These are phyloP conservation scores for Myocastor coypus DNA, from an alignment of 2,113 vertebrate species.

Conservation along the genomic window DNA sequence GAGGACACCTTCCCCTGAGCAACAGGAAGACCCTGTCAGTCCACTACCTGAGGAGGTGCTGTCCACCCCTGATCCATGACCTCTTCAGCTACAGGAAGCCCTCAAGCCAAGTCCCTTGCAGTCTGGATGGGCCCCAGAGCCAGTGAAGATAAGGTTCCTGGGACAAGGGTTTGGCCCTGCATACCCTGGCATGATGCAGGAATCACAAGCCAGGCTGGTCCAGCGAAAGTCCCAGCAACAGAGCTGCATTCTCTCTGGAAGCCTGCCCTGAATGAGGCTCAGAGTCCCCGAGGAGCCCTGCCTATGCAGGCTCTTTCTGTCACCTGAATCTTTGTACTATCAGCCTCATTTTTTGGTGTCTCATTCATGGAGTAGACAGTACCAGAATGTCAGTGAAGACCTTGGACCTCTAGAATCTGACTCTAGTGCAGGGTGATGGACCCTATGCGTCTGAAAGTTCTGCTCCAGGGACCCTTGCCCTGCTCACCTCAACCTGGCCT, in stretches of 20 bases:
- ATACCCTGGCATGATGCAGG: constrained; percentile 83
- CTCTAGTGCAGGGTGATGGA: not conserved
- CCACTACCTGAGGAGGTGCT: not conserved
- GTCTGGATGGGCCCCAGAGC: constrained; percentile 59
- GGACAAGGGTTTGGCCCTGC: constrained; percentile 80
- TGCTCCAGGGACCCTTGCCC: not conserved
- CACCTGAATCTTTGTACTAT: too few species aligned
- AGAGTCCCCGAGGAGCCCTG: not conserved
- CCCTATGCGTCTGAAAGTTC: not conserved
- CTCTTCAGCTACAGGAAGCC: not conserved
- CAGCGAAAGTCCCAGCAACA: constrained; percentile 78
- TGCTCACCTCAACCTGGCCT: not conserved
- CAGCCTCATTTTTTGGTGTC: too few species aligned
- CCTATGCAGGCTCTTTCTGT: too few species aligned
- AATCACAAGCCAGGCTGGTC: constrained; percentile 80
- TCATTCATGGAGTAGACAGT: not conserved
- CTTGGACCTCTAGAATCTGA: not conserved
- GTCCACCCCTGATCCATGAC: not conserved
- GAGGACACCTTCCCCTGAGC: not conserved
- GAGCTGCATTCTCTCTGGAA: accelerated
- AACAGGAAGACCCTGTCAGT: not conserved
- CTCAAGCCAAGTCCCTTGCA: not conserved
- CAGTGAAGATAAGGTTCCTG: constrained; percentile 52
- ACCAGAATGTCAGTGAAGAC: not conserved
- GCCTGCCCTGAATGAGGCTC: not conserved